Conservation (phyloP, 2,113 vertebrate species). For the Kryptolebias marmoratus region DNA sequence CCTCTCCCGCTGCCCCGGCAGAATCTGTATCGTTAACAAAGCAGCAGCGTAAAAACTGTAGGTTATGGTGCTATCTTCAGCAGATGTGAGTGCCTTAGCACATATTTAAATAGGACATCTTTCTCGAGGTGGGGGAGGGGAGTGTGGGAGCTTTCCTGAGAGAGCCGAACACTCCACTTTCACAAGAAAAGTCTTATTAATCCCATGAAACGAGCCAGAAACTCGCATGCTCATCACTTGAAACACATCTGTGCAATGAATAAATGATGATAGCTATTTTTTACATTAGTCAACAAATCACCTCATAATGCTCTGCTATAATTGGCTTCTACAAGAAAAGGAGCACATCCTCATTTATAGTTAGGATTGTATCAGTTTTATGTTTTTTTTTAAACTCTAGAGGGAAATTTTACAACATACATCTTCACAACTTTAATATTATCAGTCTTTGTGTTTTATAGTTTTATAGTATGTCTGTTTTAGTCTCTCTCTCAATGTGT, state of each 20-base stretch:
- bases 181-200: conserved; percentile 34
- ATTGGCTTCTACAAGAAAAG: neutral
- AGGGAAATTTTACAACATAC: neutral
- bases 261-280: conserved; percentile 50
- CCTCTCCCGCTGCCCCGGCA: neutral
- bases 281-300: conserved; percentile 11
- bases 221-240: conserved; percentile 17
- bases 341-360: neutral
- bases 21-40: conserved; percentile 48
- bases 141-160: conserved; percentile 43
- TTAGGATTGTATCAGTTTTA: neutral
- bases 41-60: conserved; percentile 63
- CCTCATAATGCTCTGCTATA: neutral
- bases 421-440: neutral
- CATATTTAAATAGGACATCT: conserved; percentile 72
- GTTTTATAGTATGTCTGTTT: neutral
- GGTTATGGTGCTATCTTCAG: conserved; percentile 63
- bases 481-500: conserved; percentile 17
- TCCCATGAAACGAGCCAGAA: conserved; percentile 19
- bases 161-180: conserved; percentile 45
- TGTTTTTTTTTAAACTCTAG: neutral
- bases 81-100: conserved; percentile 62
- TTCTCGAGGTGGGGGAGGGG: conserved; percentile 30
- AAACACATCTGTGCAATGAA: conserved; percentile 47
- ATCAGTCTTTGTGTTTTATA: conserved; percentile 6